These are phyloP conservation scores for Emesis furor DNA, from an alignment of 2,888 invertebrate species.

Conservation along the genomic window DNA sequence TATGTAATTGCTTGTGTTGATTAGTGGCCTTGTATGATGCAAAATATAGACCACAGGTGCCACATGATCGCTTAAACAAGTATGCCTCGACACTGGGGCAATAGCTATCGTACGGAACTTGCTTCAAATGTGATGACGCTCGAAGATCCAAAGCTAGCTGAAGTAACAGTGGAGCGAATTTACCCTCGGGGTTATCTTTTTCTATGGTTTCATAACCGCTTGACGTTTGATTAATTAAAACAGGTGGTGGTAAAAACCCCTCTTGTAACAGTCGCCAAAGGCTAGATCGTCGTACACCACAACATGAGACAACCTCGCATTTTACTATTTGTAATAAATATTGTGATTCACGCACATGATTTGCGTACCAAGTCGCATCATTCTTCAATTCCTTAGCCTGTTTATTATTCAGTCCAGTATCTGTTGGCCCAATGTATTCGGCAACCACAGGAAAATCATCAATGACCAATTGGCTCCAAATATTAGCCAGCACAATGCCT, in stretches of 20 bases:
- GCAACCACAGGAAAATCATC: conserved; percentile 56
- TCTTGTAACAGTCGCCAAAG: conserved; percentile 61
- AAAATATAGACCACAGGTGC: conserved; percentile 66
- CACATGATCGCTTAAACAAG: conserved; percentile 40
- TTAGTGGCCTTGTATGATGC: conserved; percentile 68
- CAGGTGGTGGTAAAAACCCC: conserved; percentile 67
- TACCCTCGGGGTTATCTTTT: conserved; percentile 56
- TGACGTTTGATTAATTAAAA: conserved; percentile 62
- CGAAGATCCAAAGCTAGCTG: conserved; percentile 49
- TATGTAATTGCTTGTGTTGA: conserved; percentile 52
- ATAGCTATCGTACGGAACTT: conserved; percentile 64
- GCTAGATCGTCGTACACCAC: conserved; percentile 53
- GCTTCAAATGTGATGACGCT: conserved; percentile 62
- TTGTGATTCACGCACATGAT: conserved; percentile 63
- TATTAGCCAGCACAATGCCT: conserved; percentile 32
- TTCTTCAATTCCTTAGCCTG: conserved; percentile 50
- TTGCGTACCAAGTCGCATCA: conserved; percentile 76
- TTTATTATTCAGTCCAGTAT: conserved; percentile 45
- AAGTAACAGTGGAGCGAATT: conserved; percentile 52
- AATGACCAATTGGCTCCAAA: conserved; percentile 50
- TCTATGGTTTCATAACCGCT: conserved; percentile 51
- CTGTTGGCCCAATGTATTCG: conserved; percentile 55
- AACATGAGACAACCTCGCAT: conserved; percentile 57
- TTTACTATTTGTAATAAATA: conserved; percentile 67
- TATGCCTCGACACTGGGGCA: conserved; percentile 59